Evolutionary conservation across 2,113 vertebrate genomes (phyloP).

Genomic region (Mesitornis unicolor): DNA sequence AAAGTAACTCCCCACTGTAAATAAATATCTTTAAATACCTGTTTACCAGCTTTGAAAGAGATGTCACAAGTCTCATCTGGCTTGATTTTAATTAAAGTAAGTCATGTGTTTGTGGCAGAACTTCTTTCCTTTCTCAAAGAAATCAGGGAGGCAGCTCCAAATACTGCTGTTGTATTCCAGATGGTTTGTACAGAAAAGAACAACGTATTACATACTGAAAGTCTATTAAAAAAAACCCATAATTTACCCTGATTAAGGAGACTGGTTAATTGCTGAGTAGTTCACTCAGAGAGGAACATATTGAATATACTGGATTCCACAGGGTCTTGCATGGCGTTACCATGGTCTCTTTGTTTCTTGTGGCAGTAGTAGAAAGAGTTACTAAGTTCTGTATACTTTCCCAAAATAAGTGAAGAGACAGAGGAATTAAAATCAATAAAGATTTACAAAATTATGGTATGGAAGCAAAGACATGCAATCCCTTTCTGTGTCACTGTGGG

Average conservation of each 20-base stretch:
- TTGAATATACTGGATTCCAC: background rate
- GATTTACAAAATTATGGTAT: background rate
- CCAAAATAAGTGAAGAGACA: background rate
- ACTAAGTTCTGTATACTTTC: background rate
- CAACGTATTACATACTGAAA: background rate
- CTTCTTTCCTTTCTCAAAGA: background rate
- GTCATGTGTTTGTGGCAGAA: background rate
- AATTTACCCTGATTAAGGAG: background rate
- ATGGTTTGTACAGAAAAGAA: background rate
- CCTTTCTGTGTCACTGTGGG: background rate
- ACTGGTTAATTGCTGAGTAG: background rate
- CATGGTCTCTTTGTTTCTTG: background rate
- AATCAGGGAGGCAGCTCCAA: background rate
- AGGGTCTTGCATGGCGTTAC: background rate
- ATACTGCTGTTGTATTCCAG: background rate
- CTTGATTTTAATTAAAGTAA: constrained; percentile 2
- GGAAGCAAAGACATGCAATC: background rate
- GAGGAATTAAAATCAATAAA: background rate
- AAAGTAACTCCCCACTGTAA: background rate
- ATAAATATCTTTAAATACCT: background rate
- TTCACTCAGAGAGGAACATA: background rate
- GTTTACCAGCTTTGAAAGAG: background rate
- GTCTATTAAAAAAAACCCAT: background rate
- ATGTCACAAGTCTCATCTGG: background rate
- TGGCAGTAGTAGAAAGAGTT: background rate